Evolutionary conservation across 2,797 vertebrate species (phyloP).

Genomic region (Neomorphus geoffroyi): DNA sequence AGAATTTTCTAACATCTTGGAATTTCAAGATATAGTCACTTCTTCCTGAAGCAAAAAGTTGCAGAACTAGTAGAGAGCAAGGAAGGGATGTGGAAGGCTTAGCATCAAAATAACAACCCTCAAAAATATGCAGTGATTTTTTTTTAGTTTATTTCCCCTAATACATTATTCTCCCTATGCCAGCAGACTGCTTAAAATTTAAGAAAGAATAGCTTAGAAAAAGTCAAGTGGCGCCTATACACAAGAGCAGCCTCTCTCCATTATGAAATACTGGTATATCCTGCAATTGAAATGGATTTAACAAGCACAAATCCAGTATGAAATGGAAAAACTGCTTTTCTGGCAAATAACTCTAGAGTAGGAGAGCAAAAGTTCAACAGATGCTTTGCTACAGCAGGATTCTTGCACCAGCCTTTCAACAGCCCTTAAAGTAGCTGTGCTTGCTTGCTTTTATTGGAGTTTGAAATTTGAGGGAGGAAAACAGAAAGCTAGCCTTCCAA

Average conservation of each 20-base stretch:
- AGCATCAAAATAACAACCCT: neutral
- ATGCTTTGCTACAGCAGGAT: neutral
- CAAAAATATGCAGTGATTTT: neutral
- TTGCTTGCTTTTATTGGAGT: neutral
- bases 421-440: neutral
- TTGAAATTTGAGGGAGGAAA: neutral
- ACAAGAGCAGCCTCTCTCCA: neutral
- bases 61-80: neutral
- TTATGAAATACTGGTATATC: neutral
- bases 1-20: neutral
- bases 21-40: neutral
- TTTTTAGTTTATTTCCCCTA: neutral
- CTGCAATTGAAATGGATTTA: neutral
- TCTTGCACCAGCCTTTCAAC: neutral
- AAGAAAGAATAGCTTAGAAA: neutral
- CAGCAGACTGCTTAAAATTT: neutral
- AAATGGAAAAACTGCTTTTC: neutral
- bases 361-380: neutral
- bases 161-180: neutral
- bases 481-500: neutral
- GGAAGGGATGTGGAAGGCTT: neutral
- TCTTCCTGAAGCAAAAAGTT: neutral
- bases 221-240: neutral
- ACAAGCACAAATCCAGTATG: neutral
- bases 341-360: neutral